Evolutionary conservation across 2,888 invertebrate species (phyloP), one percentile per base, ranked within the genome.

Genomic region (Drosophila pseudotalamancana): DNA sequence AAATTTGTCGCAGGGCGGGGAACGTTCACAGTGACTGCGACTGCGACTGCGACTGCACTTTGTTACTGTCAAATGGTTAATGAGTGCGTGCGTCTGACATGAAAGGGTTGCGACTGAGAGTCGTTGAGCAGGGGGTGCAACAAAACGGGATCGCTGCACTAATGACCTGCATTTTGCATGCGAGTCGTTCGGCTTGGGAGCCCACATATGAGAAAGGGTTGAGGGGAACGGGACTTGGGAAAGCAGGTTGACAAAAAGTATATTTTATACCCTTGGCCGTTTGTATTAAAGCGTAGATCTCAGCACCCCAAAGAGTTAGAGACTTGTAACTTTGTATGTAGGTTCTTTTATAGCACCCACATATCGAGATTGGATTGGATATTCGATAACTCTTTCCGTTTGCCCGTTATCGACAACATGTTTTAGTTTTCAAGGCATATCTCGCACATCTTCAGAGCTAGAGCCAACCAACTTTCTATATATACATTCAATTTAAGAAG

Each of bases 121-220:
- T 29, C 4, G 29, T 29, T 11, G 5, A 16, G 35, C 6, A 25
- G 27, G 12, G 23, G 37, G 23, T 16, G 27, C 6, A 19, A 16
- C 35, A 29, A 40, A 40, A 25, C 31, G 55, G 53, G 43, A 61
- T 48, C 45, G 50, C 50, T 66, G 71, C 79, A 72, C 80, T 87
- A 85, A 87, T 87, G 87, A 80, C 82, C 87, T 80, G 85, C 82
- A 85, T 87, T 82, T 77, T 74, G 67, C 64, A 79, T 69, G 40
- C 19, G 27, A 37, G 62, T n/a, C n/a, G n/a, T n/a, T n/a, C 57
- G 57, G 34, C 45, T 40, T 51, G 31, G 34, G 11, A n/a, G 3
- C 19, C 14, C 27, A 1, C 23, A 45, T 8, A 21, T 23, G 16
- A 40, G 29, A 35, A 29, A 29, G 29, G 29, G 43, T 32, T 6